Conservation (phyloP, 2,888 invertebrate genomes). For the Perdita meconis region DNA sequence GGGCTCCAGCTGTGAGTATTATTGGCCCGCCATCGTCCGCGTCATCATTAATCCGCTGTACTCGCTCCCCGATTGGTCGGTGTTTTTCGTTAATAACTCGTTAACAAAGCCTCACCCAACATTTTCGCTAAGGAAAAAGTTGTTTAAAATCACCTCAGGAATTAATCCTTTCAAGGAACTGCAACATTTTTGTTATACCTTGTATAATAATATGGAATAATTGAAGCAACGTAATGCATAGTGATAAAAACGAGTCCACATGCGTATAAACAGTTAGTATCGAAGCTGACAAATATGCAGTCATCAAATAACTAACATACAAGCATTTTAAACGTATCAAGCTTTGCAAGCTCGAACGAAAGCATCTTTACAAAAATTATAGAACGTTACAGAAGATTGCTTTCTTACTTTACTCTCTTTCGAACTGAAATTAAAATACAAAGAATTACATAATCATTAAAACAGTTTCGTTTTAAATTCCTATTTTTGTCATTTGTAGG, state of each 20-base stretch:
- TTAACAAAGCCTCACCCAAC: too few relatives aligned
- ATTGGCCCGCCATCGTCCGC: too few relatives aligned
- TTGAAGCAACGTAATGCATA: background rate
- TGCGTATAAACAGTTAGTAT: background rate
- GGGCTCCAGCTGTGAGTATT: too few relatives aligned
- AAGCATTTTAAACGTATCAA: background rate
- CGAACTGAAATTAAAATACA: background rate
- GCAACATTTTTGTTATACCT: too few relatives aligned
- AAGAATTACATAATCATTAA: background rate
- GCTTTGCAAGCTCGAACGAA: constrained; percentile 5
- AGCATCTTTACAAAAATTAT: constrained; percentile 9
- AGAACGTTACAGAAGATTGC: too few relatives aligned
- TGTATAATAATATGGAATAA: background rate
- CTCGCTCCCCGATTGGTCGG: too few relatives aligned
- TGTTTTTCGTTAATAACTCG: too few relatives aligned
- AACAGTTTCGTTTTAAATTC: too few relatives aligned
- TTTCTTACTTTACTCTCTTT: background rate
- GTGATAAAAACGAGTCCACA: background rate
- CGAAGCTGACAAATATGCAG: background rate
- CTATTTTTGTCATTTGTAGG: background rate
- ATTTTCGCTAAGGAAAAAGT: too few relatives aligned
- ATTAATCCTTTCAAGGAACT: too few relatives aligned
- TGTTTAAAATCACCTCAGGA: too few relatives aligned
- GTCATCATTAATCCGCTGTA: too few relatives aligned
- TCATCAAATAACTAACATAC: constrained; percentile 12